Conservation (phyloP, 2,797 vertebrate genomes). For the Tadarida brasiliensis region DNA sequence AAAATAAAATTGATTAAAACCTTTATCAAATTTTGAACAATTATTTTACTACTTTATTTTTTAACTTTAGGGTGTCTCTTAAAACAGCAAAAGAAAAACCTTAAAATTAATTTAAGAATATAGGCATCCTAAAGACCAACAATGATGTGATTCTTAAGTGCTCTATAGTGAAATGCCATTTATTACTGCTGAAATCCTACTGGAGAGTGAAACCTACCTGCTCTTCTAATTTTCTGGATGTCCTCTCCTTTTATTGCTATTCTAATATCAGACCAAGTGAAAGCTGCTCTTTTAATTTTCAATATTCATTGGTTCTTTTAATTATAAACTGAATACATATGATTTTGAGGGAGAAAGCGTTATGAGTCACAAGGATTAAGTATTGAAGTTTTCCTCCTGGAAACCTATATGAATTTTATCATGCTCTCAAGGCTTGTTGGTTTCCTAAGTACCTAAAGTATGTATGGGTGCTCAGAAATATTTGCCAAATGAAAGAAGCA, state of each 20-base stretch:
- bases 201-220: neutral
- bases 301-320: conserved; percentile 47
- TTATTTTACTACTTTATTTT: conserved; percentile 51
- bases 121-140: neutral
- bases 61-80: conserved; percentile 28
- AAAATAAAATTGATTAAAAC: conserved; percentile 24
- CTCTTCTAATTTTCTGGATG: conserved; percentile 20
- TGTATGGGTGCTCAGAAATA: conserved; percentile 26
- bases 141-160: conserved; percentile 3
- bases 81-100: conserved; percentile 34
- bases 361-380: conserved; percentile 13
- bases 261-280: conserved; percentile 25
- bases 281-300: conserved; percentile 41
- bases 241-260: conserved; percentile 40
- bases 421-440: neutral
- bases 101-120: conserved; percentile 43
- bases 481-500: conserved; percentile 39
- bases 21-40: conserved; percentile 34
- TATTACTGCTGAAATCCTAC: conserved; percentile 11
- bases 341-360: neutral
- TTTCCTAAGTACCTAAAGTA: neutral
- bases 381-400: neutral
- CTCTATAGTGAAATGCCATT: neutral
- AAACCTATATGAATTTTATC: neutral
- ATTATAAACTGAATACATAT: conserved; percentile 41